Evolutionary conservation across 2,797 vertebrate genomes (phyloP), one percentile per base, ranked within the genome.

Genomic region (Dipus sagitta): DNA sequence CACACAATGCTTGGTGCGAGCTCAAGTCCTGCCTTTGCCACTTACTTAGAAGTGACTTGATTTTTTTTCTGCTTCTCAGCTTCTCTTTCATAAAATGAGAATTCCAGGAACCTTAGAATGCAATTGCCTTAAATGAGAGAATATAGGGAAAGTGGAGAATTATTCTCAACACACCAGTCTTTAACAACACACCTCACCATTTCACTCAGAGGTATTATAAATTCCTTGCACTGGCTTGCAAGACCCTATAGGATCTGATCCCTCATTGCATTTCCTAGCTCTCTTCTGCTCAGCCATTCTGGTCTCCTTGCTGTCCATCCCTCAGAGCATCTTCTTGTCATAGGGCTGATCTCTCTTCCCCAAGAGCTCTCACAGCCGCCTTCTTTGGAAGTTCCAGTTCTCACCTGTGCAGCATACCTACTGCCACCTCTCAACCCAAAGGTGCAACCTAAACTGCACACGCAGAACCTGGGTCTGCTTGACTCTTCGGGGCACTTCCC

Each of bases 21-120:
- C 80, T 88, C 78, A 77, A 78, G 28, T 89, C 87, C 47, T 81
- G 62, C 38, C 2, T 80, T 34, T 85, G 21, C 30, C 58, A 52
- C 60, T 95, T 38, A 58, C 7, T 52, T 52, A 34, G 68, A 74
- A 20, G 47, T 10, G 64, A 77, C 76, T 85, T 82, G 83, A 67
- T 17, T 85, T 76, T 20, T 85, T 72, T 84, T 62, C 65, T 58
- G 77, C 1, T 14, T 20, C 15, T 71, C 11, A 9, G 18, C 34
- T 82, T 83, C 60, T 67, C 2, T 1, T 82, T 72, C 58, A n/a
- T 83, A 60, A 93, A 64, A 52, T 17, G 3, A n/a, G 54, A 80
- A 78, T 88, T 64, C 70, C 18, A 81, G 77, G 34, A 78, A 74
- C 21, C 77, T 87, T 32, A 47, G 84, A 75, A 78, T 54, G 34